phyloP scores from a whole-genome alignment of 2,113 vertebrate genomes.

The Eclectus roratus region DNA sequence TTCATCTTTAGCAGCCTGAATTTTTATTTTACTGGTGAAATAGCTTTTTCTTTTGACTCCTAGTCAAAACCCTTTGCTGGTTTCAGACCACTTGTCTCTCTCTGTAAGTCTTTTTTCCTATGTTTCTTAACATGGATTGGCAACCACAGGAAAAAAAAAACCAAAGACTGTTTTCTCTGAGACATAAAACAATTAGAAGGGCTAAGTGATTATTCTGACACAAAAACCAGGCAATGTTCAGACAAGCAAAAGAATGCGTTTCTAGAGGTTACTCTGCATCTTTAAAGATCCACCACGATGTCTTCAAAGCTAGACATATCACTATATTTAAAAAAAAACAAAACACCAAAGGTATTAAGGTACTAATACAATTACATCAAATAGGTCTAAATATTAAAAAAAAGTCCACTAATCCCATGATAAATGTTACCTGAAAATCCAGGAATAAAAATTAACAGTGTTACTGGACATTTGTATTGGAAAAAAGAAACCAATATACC shows the following conservation, averaged over 20 bases:
- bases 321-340: background rate
- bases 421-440: background rate
- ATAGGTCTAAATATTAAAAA: background rate
- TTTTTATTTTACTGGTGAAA: background rate
- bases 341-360: fast-evolving
- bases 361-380: background rate
- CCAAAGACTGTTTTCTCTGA: background rate
- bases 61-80: background rate
- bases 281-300: background rate
- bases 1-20: background rate
- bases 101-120: background rate
- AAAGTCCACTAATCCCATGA: background rate
- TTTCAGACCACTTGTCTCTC: background rate
- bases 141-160: fast-evolving
- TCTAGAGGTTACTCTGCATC: background rate
- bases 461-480: background rate
- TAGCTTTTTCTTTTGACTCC: background rate
- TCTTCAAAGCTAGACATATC: background rate
- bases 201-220: background rate
- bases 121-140: background rate
- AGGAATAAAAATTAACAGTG: background rate
- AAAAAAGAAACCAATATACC: background rate
- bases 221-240: background rate
- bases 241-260: background rate
- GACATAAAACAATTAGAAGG: background rate